These are phyloP conservation scores for Galerucella calmariensis DNA, from an alignment of 2,888 invertebrate genomes.

Conservation along the genomic window DNA sequence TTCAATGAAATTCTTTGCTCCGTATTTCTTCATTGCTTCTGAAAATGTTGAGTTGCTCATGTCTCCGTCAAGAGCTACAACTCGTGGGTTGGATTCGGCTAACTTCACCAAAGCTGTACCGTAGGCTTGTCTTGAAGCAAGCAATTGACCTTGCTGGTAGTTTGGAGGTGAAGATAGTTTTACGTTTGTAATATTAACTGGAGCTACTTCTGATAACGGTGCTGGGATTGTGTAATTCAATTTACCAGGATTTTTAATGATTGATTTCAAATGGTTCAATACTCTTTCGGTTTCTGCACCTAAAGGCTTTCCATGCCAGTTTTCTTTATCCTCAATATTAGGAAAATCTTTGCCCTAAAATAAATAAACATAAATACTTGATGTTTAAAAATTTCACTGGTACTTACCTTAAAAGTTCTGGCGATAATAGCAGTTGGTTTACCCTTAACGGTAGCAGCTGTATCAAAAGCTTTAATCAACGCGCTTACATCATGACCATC, in stretches of 20 bases:
- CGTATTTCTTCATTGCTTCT: slow-evolving; percentile 83
- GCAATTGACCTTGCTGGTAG: slow-evolving; percentile 80
- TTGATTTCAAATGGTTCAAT: slow-evolving; percentile 72
- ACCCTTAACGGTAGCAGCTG: slow-evolving; percentile 77
- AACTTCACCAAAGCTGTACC: slow-evolving; percentile 93
- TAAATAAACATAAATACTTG: not conserved
- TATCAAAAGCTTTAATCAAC: slow-evolving; percentile 87
- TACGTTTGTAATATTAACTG: slow-evolving; percentile 76
- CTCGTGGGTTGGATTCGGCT: slow-evolving; percentile 76
- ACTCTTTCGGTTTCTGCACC: slow-evolving; percentile 82
- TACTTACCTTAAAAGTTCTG: slow-evolving; percentile 84
- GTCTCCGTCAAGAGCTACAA: slow-evolving; percentile 95
- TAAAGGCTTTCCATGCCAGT: slow-evolving; percentile 98
- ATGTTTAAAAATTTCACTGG: no score
- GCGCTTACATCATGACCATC: slow-evolving; percentile 96
- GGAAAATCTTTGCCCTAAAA: slow-evolving; percentile 84
- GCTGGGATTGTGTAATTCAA: slow-evolving; percentile 68
- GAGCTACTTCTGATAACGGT: slow-evolving; percentile 76
- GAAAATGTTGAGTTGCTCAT: slow-evolving; percentile 99
- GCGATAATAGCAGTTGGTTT: slow-evolving; percentile 93
- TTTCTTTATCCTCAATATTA: slow-evolving; percentile 89
- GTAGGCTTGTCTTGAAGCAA: slow-evolving; percentile 93
- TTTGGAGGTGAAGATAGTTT: slow-evolving; percentile 80
- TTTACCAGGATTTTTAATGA: slow-evolving; percentile 77
- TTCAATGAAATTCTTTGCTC: slow-evolving; percentile 85